Conservation (phyloP, 2,113 vertebrate species). For the Paramormyrops kingsleyae region DNA sequence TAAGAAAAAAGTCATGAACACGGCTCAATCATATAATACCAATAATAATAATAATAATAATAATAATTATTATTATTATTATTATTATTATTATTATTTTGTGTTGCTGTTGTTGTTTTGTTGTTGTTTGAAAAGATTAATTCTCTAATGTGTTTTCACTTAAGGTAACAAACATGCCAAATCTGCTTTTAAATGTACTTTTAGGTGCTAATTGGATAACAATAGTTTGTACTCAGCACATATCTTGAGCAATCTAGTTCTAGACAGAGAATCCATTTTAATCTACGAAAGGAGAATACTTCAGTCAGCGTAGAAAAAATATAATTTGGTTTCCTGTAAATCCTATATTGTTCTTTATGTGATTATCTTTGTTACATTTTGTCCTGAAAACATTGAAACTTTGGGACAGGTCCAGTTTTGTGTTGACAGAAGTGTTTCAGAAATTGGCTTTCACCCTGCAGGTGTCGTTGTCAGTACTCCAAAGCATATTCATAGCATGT, state of each 20-base stretch:
- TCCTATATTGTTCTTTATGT: conserved; percentile 64
- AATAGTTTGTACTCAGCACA: conserved; percentile 71
- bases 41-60: background rate
- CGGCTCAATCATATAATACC: background rate
- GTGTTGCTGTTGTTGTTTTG: background rate
- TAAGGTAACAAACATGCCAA: conserved; percentile 52
- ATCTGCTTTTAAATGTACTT: conserved; percentile 64
- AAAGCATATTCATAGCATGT: background rate
- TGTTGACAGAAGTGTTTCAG: conserved; percentile 48
- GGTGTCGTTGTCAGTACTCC: background rate
- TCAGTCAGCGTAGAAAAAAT: conserved; percentile 60
- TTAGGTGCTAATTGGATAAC: conserved; percentile 72
- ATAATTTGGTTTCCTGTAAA: conserved; percentile 56
- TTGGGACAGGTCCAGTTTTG: conserved; percentile 6
- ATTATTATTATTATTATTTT: background rate
- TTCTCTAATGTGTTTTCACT: conserved; percentile 41
- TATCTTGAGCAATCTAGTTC: conserved; percentile 74
- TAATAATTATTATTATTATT: too few relatives aligned
- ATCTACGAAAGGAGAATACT: conserved; percentile 64
- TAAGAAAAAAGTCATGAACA: background rate
- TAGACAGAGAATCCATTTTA: conserved; percentile 70
- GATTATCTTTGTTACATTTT: conserved; percentile 73
- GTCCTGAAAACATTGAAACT: conserved; percentile 56
- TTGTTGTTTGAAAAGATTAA: conserved; percentile 9
- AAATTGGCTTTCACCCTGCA: conserved; percentile 42